These are phyloP conservation scores for Dendroctonus valens DNA, from an alignment of 1,140 invertebrate species.

Conservation along the genomic window DNA sequence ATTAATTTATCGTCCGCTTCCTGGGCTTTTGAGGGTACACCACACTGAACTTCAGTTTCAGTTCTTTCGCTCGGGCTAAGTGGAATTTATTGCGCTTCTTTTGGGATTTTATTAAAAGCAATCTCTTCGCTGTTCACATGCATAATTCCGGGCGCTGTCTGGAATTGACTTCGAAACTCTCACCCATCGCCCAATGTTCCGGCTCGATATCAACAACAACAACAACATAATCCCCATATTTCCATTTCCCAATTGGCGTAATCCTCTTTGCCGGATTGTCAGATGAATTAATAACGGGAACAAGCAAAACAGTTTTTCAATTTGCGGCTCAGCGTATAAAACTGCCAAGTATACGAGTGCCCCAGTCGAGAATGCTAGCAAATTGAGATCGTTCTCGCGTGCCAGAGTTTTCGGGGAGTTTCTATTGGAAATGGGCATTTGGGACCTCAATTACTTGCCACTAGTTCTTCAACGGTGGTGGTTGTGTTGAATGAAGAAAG, in stretches of 20 bases:
- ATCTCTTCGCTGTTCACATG: conserved; percentile 7
- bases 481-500: no score
- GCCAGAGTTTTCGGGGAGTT: no score
- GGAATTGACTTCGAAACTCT: no score
- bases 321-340: no score
- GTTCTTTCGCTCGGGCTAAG: conserved; percentile 1
- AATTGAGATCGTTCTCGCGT: no score
- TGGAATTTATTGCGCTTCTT: conserved; percentile 12
- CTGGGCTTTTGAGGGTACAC: not conserved
- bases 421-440: no score
- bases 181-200: no score
- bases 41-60: conserved; percentile 7
- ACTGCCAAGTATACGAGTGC: no score
- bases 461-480: no score
- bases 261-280: conserved; percentile 25
- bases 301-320: conserved; percentile 15
- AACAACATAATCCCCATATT: conserved; percentile 12
- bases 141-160: not conserved
- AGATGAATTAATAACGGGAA: conserved; percentile 16
- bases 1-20: conserved; percentile 9
- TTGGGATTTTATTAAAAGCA: conserved; percentile 13
- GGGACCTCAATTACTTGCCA: no score
- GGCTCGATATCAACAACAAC: no score
- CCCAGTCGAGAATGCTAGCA: no score
- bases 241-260: conserved; percentile 18